Conservation (phyloP, 2,888 invertebrate species). For the Flabesymbios commensalis region DNA sequence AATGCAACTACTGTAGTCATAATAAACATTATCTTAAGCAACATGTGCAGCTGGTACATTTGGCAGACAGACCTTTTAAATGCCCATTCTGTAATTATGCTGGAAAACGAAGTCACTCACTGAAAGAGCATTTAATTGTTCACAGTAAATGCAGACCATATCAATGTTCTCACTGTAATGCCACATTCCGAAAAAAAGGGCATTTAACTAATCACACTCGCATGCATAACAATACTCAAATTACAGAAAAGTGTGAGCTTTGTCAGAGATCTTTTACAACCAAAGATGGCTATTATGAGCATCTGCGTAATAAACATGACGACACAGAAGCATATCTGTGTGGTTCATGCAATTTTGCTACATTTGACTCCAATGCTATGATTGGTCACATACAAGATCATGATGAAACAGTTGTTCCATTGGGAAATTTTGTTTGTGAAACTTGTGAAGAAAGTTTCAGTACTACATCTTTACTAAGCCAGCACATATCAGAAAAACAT, state of each 20-base stretch:
- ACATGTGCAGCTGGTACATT: conserved; percentile 57
- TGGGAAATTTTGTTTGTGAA: conserved; percentile 12
- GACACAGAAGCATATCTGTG: conserved; percentile 47
- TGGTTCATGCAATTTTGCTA: conserved; percentile 45
- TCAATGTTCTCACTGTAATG: conserved; percentile 55
- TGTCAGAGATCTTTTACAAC: background rate
- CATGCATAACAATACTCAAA: conserved; percentile 43
- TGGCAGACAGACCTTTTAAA: conserved; percentile 53
- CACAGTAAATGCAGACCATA: conserved; percentile 55
- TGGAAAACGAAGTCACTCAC: conserved; percentile 56
- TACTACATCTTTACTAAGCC: conserved; percentile 7
- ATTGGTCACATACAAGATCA: conserved; percentile 30
- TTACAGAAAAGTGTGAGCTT: background rate
- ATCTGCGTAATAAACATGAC: conserved; percentile 14
- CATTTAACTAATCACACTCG: conserved; percentile 58
- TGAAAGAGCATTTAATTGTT: conserved; percentile 56
- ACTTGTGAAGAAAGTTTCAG: conserved; percentile 16
- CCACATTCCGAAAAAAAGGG: conserved; percentile 58
- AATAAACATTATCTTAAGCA: conserved; percentile 59
- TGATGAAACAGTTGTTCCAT: conserved; percentile 7
- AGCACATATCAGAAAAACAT: conserved; percentile 21
- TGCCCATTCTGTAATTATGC: conserved; percentile 60
- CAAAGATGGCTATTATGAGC: conserved; percentile 9
- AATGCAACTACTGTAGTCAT: conserved; percentile 55
- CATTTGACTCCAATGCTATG: conserved; percentile 21